Evolutionary conservation across 2,888 invertebrate genomes (phyloP).

Genomic region (Sympetrum striolatum): DNA sequence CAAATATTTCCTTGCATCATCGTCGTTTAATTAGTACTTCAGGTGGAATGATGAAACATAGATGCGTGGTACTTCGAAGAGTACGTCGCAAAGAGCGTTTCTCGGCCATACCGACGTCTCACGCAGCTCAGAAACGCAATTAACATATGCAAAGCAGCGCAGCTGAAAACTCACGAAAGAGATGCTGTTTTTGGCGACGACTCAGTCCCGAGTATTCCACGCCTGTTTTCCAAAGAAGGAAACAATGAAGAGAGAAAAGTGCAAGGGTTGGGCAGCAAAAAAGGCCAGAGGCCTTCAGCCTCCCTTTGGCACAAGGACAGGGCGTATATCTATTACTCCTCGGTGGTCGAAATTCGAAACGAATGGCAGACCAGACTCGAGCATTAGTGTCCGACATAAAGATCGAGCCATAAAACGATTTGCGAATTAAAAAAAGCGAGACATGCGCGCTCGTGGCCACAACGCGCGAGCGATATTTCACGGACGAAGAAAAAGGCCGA

Average conservation of each 20-base stretch:
- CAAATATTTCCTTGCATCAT: too few species aligned
- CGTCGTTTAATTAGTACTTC: too few species aligned
- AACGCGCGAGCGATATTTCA: neutral
- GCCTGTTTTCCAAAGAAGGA: neutral
- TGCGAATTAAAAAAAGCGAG: neutral
- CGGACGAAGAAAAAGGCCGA: neutral
- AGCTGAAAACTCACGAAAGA: too few species aligned
- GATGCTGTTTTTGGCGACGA: too few species aligned
- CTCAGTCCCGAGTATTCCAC: too few species aligned
- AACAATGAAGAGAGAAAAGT: neutral
- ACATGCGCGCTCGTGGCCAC: neutral
- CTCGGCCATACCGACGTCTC: too few species aligned
- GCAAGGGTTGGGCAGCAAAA: neutral
- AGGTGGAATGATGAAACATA: too few species aligned
- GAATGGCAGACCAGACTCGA: neutral
- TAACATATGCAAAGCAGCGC: too few species aligned
- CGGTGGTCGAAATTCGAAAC: neutral
- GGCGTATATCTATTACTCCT: neutral
- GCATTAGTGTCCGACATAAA: neutral
- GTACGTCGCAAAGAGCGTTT: too few species aligned
- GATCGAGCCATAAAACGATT: neutral
- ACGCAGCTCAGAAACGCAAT: too few species aligned
- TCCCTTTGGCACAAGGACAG: neutral
- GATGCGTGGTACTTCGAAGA: too few species aligned
- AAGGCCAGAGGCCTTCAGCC: neutral